A percentile compares a stretch with the other conserved stretches of the same genome.
phyloP scores from a whole-genome alignment of 1,140 invertebrate species.

The Dendroctonus ponderosae region DNA sequence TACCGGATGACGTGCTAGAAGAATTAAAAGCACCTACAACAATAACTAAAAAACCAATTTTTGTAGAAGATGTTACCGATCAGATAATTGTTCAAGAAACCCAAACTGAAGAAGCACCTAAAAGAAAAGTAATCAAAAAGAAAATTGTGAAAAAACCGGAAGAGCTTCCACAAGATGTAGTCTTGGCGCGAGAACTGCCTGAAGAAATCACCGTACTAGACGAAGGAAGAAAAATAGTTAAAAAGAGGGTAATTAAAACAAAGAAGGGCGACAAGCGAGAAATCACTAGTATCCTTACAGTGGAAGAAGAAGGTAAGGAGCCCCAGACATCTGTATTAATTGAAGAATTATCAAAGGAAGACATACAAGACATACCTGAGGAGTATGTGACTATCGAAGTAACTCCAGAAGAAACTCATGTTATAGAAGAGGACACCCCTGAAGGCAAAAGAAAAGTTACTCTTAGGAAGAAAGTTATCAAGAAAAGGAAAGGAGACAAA shows the following conservation, averaged over 20 bases:
- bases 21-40: constrained; percentile 16
- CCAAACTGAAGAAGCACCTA: constrained; percentile 47
- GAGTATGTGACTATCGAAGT: constrained; percentile 41
- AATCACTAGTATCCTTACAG: constrained; percentile 42
- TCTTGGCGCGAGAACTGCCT: constrained; percentile 49
- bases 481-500: constrained; percentile 46
- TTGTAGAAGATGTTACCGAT: constrained; percentile 42
- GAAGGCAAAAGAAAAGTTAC: constrained; percentile 44
- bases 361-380: constrained; percentile 18
- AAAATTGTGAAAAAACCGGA: constrained; percentile 44
- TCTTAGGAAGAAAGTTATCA: constrained; percentile 50
- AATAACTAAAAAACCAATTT: constrained; percentile 30
- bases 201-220: constrained; percentile 51
- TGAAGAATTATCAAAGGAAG: constrained; percentile 29
- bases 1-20: constrained; percentile 39
- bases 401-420: constrained; percentile 38
- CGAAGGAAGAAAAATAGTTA: constrained; percentile 44
- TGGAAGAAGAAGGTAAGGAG: constrained; percentile 46
- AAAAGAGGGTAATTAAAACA: constrained; percentile 46
- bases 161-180: constrained; percentile 48
- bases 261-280: constrained; percentile 45
- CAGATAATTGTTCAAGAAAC: constrained; percentile 48
- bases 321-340: constrained; percentile 48
- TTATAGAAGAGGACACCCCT: constrained; percentile 40
- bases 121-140: constrained; percentile 48